phyloP scores from a whole-genome alignment of 1,140 invertebrate genomes.

The Bombus fervidus region DNA sequence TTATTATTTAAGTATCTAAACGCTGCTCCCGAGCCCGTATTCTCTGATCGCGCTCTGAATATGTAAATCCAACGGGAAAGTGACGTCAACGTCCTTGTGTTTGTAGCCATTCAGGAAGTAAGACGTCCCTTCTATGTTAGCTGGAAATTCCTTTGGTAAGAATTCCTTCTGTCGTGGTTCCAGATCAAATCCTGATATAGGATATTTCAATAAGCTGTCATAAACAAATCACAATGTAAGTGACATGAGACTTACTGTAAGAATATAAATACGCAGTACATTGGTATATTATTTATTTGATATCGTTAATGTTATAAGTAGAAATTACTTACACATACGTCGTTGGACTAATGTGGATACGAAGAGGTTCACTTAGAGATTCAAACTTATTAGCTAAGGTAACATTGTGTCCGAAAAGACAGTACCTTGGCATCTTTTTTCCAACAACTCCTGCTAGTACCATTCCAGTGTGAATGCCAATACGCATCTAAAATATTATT shows the following conservation, averaged over 20 bases:
- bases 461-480: conserved; percentile 95
- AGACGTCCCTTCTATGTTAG: conserved; percentile 90
- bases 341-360: conserved; percentile 95
- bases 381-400: conserved; percentile 97
- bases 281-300: not conserved
- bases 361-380: conserved; percentile 94
- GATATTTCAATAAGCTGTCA: conserved; percentile 35
- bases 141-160: conserved; percentile 93
- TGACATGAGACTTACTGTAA: not conserved
- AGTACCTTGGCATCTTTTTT: conserved; percentile 95
- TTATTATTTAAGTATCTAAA: conserved; percentile 68
- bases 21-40: conserved; percentile 73
- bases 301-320: not conserved
- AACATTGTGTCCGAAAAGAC: conserved; percentile 95
- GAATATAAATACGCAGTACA: conserved; percentile 2
- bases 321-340: conserved; percentile 91
- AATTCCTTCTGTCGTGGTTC: conserved; percentile 89
- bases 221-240: not conserved
- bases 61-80: conserved; percentile 85
- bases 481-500: conserved; percentile 89
- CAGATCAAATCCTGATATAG: conserved; percentile 88
- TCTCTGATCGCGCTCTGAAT: conserved; percentile 84
- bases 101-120: conserved; percentile 93
- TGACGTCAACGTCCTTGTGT: conserved; percentile 86
- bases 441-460: conserved; percentile 95